Evolutionary conservation across 2,113 vertebrate genomes (phyloP).

Genomic region (Guaruba guarouba): DNA sequence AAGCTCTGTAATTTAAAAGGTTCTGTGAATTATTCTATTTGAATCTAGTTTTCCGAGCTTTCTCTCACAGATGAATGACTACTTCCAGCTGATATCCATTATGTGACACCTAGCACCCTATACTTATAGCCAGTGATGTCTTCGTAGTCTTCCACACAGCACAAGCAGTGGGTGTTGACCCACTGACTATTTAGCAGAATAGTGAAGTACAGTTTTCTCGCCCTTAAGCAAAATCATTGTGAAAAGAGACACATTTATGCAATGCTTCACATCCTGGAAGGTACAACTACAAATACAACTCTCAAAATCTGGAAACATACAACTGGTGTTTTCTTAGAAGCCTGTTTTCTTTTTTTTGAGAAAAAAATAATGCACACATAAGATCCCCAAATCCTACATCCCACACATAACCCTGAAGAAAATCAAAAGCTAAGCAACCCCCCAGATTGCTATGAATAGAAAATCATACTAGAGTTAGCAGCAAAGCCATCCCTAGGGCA

Average conservation of each 20-base stretch:
- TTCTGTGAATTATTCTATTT: not conserved
- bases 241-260: not conserved
- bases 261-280: not conserved
- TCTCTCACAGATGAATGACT: not conserved
- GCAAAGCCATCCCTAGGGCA: not conserved
- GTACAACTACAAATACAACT: not conserved
- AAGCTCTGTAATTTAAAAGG: not conserved
- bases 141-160: not conserved
- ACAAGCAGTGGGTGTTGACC: not conserved
- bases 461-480: not conserved
- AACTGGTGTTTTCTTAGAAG: not conserved
- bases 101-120: not conserved
- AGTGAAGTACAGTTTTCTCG: not conserved
- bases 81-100: not conserved
- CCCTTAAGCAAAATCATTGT: constrained; percentile 23
- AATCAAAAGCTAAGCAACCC: not conserved
- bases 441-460: not conserved
- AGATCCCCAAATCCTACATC: not conserved
- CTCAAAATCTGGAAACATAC: not conserved
- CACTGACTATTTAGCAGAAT: not conserved
- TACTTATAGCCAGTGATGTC: not conserved
- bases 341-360: not conserved
- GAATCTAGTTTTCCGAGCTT: not conserved
- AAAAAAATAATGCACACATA: not conserved
- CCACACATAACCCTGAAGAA: not conserved